phyloP scores from a whole-genome alignment of 53 echinoderm and acorn worm species.

The Henricia sp. region DNA sequence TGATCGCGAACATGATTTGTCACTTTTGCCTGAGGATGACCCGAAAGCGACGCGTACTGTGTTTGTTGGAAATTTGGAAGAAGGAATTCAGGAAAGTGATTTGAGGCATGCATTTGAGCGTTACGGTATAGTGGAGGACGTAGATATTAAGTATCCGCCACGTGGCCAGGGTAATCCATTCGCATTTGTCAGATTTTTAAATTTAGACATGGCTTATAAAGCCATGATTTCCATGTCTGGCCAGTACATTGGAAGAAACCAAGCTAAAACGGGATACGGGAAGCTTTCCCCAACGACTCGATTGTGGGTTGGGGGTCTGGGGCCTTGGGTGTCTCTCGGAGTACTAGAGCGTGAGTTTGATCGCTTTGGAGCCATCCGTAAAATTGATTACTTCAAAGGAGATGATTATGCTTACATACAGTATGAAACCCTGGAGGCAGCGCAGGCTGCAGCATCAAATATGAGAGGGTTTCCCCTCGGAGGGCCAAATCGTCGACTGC shows the following conservation, averaged over 20 bases:
- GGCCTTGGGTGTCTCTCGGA: slow-evolving; percentile 92
- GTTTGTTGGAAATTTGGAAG: slow-evolving; percentile 98
- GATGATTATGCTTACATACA: slow-evolving; percentile 91
- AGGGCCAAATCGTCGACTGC: slow-evolving; percentile 86
- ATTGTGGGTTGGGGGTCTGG: slow-evolving; percentile 97
- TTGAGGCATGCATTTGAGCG: slow-evolving; percentile 88
- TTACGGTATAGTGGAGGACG: slow-evolving; percentile 95
- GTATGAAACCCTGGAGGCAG: slow-evolving; percentile 97
- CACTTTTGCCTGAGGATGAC: slow-evolving; percentile 96
- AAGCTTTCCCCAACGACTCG: slow-evolving; percentile 93
- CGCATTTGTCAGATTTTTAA: slow-evolving; percentile 98
- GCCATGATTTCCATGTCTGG: slow-evolving; percentile 97
- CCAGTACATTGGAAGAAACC: slow-evolving; percentile 98
- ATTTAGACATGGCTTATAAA: slow-evolving; percentile 98
- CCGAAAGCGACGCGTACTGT: slow-evolving; percentile 96
- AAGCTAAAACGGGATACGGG: slow-evolving; percentile 96
- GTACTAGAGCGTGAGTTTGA: slow-evolving; percentile 99
- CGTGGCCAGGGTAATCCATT: slow-evolving; percentile 97
- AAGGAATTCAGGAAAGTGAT: slow-evolving; percentile 80
- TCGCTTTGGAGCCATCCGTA: slow-evolving; percentile 99
- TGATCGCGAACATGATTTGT: slow-evolving; percentile 83
- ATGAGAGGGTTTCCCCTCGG: slow-evolving; percentile 98
- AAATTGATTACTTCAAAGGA: slow-evolving; percentile 98
- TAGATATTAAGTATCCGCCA: slow-evolving; percentile 95
- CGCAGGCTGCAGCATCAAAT: slow-evolving; percentile 88